Base-by-base conservation (phyloP, 2,113 vertebrate genomes). In the Chlorocebus sabaeus region DNA sequence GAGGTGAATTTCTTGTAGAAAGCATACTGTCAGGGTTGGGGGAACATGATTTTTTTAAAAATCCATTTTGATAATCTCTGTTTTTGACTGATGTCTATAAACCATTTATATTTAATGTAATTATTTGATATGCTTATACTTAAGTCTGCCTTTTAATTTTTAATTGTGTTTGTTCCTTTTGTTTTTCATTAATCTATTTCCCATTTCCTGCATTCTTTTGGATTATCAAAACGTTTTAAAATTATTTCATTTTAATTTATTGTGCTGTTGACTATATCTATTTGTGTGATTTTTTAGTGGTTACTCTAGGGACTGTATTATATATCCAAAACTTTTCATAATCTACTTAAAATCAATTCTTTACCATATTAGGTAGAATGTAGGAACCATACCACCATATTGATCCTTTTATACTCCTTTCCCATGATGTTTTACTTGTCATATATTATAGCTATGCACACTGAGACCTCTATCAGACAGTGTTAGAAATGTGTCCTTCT, bases 91-190 rank as follows among this genome's bases (percentile, higher is more conserved):
- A 50, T 81, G 22, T 81, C 0, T 55, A 64, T 73, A 79, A 55
- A 72, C 40, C 48, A 70, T 76, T 97, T 94, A 90, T 55, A 95
- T 79, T 82, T 94, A 96, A 93, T 95, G 11, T 87, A 92, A 90
- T 79, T 97, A 72, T 72, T 92, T 92, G 35, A 18, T 35, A 76
- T 57, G 13, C 59, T 92, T 96, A 75, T 6, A 84, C 72, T 83
- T 88, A 83, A 25, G 40, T 52, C 48, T 92, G 32, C 80, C 5
- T 30, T 92, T 94, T 91, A 81, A 61, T 50, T 67, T 95, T 81
- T 67, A 43, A 45, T 84, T 81, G 85, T 76, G 4, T 32, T 52
- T 61, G 27, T n/a, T 73, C 3, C 5, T 57, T 73, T 64, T 92
- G 43, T 40, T 85, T 83, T 73, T 85, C 16, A 40, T 79, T 81